Conservation (phyloP, 2,797 vertebrate species). For the Psittacula derbiana region DNA sequence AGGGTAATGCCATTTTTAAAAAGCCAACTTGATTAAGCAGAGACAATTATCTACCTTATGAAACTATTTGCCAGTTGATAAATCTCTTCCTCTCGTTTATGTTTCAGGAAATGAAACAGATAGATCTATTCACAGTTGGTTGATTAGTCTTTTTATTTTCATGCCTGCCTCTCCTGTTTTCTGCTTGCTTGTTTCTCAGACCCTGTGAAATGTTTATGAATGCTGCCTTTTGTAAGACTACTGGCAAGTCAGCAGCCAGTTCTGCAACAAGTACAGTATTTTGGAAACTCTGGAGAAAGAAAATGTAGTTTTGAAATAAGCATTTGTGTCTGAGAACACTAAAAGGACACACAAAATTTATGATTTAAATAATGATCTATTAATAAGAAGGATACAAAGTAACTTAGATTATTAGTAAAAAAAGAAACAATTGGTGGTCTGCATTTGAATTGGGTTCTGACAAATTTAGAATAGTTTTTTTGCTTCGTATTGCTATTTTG, state of each 20-base stretch:
- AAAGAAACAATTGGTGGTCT: neutral
- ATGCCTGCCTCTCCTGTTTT: neutral
- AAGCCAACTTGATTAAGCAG: neutral
- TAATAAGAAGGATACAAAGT: neutral
- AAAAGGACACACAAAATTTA: neutral
- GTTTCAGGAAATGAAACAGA: constrained; percentile 11
- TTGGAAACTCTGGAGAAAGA: neutral
- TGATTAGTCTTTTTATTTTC: neutral
- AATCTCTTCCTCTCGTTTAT: constrained; percentile 11
- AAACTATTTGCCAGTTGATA: constrained; percentile 9
- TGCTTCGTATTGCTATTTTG: neutral
- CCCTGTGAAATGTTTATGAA: neutral
- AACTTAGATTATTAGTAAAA: neutral
- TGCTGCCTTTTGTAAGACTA: neutral
- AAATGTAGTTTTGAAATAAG: neutral
- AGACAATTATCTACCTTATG: neutral
- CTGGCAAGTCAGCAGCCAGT: constrained; percentile 4
- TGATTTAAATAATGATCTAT: neutral
- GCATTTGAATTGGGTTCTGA: neutral
- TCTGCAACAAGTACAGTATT: neutral
- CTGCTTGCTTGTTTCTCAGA: neutral
- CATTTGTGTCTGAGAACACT: neutral
- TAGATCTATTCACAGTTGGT: neutral
- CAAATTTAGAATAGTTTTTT: neutral
- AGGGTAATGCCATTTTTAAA: neutral